phyloP scores from a whole-genome alignment of 2,888 invertebrate genomes.

The Cyrtodaria siliqua region DNA sequence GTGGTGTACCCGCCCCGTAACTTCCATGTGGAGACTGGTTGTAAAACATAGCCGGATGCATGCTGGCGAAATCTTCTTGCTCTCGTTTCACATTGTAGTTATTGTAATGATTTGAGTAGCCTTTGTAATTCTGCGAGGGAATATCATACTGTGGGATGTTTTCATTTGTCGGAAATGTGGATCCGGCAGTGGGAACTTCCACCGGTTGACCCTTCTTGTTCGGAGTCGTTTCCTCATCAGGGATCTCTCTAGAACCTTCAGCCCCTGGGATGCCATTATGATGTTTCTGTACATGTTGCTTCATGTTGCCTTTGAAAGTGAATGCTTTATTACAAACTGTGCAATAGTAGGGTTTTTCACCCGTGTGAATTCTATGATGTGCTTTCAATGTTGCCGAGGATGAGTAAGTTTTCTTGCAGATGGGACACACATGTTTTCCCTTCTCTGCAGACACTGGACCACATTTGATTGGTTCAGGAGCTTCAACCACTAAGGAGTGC shows the following conservation, averaged over 20 bases:
- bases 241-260: neutral
- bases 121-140: constrained; percentile 49
- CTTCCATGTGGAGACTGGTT: constrained; percentile 26
- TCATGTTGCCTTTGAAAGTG: constrained; percentile 60
- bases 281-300: constrained; percentile 52
- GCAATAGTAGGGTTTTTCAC: constrained; percentile 56
- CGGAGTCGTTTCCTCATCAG: neutral
- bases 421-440: constrained; percentile 44
- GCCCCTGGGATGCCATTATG: constrained; percentile 34
- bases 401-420: constrained; percentile 53
- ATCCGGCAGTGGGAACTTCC: constrained; percentile 7
- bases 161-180: constrained; percentile 2
- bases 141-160: constrained; percentile 19
- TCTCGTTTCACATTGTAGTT: constrained; percentile 29
- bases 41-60: constrained; percentile 47
- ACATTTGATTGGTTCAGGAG: constrained; percentile 23
- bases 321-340: constrained; percentile 49
- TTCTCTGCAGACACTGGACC: constrained; percentile 24
- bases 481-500: constrained; percentile 44
- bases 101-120: constrained; percentile 44
- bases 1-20: constrained; percentile 15
- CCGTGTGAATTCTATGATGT: constrained; percentile 54
- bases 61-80: constrained; percentile 47
- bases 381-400: constrained; percentile 56
- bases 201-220: constrained; percentile 21